Base-by-base conservation (phyloP, 2,113 vertebrate species). In the Stegostoma tigrinum region DNA sequence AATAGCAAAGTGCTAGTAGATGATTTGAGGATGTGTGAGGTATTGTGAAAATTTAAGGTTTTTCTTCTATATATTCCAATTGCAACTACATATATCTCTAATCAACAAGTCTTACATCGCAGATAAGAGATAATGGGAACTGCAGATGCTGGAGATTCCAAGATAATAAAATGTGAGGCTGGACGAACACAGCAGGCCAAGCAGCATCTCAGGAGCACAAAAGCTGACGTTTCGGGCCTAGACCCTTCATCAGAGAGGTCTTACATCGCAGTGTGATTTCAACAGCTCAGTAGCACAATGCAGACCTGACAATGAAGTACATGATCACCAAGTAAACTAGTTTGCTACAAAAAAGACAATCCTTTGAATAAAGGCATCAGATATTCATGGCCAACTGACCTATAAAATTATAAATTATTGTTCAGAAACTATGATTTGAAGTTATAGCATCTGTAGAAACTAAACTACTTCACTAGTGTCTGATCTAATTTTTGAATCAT, bases 281-380 rank as follows among this genome's bases (percentile, higher is more conserved):
- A 93, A 66, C 38, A 12, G 45, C 27, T 66, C 45, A 34, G 24
- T 24, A 64, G 10, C 27, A 61, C 19, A 61, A 64, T 61, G 34
- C 10, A 93, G 30, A 38, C n/a, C 34, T 93, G 96, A 96, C 95
- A 86, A 96, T 96, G 95, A 96, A 96, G 96, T 34, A 95, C 96
- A 97, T 96, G 96, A 96, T 96, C 95, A 96, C 93, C 38, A 96
- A 95, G 67, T 96, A 96, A 78, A 5, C 64, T 96, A 96, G 96
- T 96, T 96, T 96, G 96, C 96, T 97, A 45, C 95, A 95, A 96
- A 96, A 90, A 95, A 78, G 95, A 64, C 83, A 61, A 80, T 5
- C 61, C 45, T 96, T 72, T 96, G 96, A 95, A 68, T 78, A 90
- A 95, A 61, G 24, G 96, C 95, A 96, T 96, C 94, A 55, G 38